Conservation (phyloP, 2,797 vertebrate species). For the Pseudopleuronectes americanus region DNA sequence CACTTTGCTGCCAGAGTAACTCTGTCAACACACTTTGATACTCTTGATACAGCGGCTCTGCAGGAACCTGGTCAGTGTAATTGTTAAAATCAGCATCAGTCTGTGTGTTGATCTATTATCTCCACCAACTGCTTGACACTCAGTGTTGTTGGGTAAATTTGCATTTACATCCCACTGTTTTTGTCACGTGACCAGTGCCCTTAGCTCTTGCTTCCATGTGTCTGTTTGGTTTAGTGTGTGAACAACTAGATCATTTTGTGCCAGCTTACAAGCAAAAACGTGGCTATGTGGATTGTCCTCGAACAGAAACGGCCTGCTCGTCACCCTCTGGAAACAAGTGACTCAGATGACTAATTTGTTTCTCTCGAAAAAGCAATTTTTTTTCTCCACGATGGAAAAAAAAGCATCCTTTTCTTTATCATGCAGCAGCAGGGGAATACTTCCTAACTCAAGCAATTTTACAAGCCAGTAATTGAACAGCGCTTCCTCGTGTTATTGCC, state of each 20-base stretch:
- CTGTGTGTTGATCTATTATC: not conserved
- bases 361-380: conserved; percentile 5
- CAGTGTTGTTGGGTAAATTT: conserved; percentile 6
- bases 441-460: conserved; percentile 17
- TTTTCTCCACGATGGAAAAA: not conserved
- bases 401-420: not conserved
- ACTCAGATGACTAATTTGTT: conserved; percentile 56
- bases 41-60: conserved; percentile 11
- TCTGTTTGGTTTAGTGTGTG: conserved; percentile 30
- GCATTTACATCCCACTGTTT: conserved; percentile 1
- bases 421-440: conserved; percentile 31
- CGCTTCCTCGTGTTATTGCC: conserved; percentile 23
- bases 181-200: conserved; percentile 8
- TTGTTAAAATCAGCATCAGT: conserved; percentile 29
- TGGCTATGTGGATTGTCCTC: conserved; percentile 37
- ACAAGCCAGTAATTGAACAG: conserved; percentile 29
- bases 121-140: conserved; percentile 2
- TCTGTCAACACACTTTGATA: conserved; percentile 18
- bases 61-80: conserved; percentile 32
- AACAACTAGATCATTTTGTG: conserved; percentile 28
- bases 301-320: conserved; percentile 50
- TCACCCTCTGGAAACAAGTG: conserved; percentile 58
- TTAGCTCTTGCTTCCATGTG: conserved; percentile 27
- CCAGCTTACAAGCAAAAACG: conserved; percentile 28
- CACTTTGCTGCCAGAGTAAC: conserved; percentile 22